Percentiles rank a stretch among this genome's conserved stretches.
These are phyloP conservation scores for Caenorhabditis latens DNA, from an alignment of 1,140 invertebrate genomes.

Conservation along the genomic window DNA sequence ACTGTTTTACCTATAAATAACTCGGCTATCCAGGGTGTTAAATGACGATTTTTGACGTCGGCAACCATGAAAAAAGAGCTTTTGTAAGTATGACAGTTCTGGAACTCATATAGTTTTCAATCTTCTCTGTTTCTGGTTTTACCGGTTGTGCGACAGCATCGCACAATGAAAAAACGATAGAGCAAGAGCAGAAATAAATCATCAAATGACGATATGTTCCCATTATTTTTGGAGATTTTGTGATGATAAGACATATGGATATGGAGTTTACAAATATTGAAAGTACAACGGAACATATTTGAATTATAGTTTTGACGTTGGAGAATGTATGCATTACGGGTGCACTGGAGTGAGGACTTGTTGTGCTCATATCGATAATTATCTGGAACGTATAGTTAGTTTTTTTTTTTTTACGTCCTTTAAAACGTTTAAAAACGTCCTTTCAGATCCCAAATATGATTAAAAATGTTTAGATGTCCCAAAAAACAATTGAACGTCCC, in stretches of 20 bases:
- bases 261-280: background rate
- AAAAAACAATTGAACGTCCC: no score
- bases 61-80: constrained; percentile 17
- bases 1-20: background rate
- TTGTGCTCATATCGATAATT: no score
- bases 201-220: constrained; percentile 31
- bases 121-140: background rate
- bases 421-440: no score
- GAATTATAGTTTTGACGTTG: background rate
- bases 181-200: constrained; percentile 22
- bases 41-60: background rate
- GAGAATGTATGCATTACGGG: background rate
- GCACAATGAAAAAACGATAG: background rate
- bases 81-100: constrained; percentile 31
- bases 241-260: background rate
- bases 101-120: background rate
- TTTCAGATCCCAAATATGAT: no score
- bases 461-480: no score
- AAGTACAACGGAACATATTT: background rate
- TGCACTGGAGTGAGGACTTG: background rate
- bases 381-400: no score
- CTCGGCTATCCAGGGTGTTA: background rate
- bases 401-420: no score
- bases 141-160: constrained; percentile 27
- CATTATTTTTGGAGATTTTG: constrained; percentile 38